Evolutionary conservation across 2,888 invertebrate genomes (phyloP).

Genomic region (Nowickia ferox): DNA sequence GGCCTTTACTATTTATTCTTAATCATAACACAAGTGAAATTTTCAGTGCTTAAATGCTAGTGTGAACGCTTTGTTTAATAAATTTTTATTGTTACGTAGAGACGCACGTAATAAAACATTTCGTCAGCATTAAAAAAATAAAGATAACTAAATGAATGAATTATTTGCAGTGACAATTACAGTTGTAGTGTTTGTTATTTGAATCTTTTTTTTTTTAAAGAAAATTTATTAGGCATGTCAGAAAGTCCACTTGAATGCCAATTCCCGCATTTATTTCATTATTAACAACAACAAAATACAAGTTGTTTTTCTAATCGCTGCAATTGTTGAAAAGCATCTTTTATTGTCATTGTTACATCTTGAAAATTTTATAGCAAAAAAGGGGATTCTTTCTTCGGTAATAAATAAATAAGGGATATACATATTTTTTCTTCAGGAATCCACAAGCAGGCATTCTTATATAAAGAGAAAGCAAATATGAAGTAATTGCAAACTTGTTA

Average conservation of each 20-base stretch:
- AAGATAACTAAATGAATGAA: slow-evolving; percentile 50
- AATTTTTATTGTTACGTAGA: slow-evolving; percentile 23
- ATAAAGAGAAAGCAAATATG: too few species aligned
- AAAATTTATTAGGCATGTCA: slow-evolving; percentile 56
- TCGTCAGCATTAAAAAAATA: slow-evolving; percentile 44
- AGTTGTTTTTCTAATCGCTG: background rate
- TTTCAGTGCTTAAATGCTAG: background rate
- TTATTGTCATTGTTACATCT: too few species aligned
- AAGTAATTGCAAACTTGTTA: too few species aligned
- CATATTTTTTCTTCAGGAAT: too few species aligned
- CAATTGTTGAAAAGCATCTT: background rate
- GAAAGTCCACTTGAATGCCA: slow-evolving; percentile 71
- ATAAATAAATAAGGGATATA: too few species aligned
- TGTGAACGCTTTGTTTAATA: slow-evolving; percentile 20
- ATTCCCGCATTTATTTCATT: slow-evolving; percentile 74
- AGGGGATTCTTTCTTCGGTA: too few species aligned
- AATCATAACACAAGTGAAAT: too few species aligned
- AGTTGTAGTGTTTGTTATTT: slow-evolving; percentile 18
- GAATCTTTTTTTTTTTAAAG: background rate
- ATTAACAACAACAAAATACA: slow-evolving; percentile 26
- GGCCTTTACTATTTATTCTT: too few species aligned
- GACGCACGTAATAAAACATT: slow-evolving; percentile 54
- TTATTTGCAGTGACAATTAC: slow-evolving; percentile 38
- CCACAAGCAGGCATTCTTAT: too few species aligned
- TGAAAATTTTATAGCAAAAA: too few species aligned